Evolutionary conservation across 2,797 vertebrate species (phyloP).

Genomic region (Characodon lateralis): DNA sequence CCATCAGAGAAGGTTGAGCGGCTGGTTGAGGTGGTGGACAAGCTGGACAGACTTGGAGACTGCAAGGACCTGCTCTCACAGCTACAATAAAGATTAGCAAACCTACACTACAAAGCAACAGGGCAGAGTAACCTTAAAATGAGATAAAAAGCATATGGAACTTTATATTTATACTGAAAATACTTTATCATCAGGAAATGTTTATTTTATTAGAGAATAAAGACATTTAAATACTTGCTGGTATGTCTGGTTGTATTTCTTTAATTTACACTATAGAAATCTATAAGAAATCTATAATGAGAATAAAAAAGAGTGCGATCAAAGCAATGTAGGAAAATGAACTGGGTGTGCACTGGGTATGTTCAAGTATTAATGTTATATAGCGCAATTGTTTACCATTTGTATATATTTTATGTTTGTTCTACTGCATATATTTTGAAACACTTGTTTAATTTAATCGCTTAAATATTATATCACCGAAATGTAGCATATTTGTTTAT

Average conservation of each 20-base stretch:
- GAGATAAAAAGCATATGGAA: neutral
- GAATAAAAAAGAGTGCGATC: neutral
- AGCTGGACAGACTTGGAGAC: constrained; percentile 79
- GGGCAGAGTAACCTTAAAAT: constrained; percentile 66
- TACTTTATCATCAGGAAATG: neutral
- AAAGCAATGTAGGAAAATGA: neutral
- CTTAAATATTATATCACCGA: neutral
- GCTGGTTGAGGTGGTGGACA: constrained; percentile 81
- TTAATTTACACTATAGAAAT: neutral
- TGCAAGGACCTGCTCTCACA: constrained; percentile 78
- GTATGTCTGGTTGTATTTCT: neutral
- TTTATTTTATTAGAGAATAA: neutral
- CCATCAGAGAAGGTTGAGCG: constrained; percentile 75
- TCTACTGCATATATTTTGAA: neutral
- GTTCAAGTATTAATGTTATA: neutral
- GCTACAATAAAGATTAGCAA: constrained; percentile 70
- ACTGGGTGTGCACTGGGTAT: neutral
- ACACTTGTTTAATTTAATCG: neutral
- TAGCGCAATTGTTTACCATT: neutral
- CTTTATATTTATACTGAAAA: neutral
- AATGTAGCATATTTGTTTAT: constrained; percentile 1
- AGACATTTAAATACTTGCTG: neutral
- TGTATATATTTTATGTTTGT: neutral
- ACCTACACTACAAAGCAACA: neutral
- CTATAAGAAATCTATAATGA: neutral